Evolutionary conservation across 2,888 invertebrate genomes (phyloP).

Genomic region (Platycheirus albimanus): DNA sequence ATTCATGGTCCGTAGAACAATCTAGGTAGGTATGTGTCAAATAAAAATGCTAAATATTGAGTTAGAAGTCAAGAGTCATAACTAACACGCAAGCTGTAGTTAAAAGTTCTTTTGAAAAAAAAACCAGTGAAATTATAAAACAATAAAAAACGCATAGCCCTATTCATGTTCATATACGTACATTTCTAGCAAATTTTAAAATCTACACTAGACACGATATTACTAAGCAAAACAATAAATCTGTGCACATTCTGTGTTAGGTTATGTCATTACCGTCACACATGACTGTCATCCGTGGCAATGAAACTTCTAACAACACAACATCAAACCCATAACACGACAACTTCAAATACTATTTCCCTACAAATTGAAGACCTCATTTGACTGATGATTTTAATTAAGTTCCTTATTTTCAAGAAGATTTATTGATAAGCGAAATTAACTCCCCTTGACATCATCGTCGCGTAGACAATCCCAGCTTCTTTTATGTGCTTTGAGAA

Average conservation of each 20-base stretch:
- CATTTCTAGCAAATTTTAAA: not conserved
- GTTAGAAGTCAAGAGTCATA: too few relatives aligned
- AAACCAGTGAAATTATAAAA: too few relatives aligned
- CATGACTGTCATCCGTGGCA: slow-evolving; percentile 73
- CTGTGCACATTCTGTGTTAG: slow-evolving; percentile 38
- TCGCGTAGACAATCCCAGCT: not conserved
- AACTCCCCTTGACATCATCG: slow-evolving; percentile 51
- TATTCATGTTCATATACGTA: too few relatives aligned
- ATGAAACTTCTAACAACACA: slow-evolving; percentile 56
- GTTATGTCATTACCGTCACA: slow-evolving; percentile 74
- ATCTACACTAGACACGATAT: not conserved
- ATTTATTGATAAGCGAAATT: slow-evolving; percentile 53
- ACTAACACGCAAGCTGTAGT: too few relatives aligned
- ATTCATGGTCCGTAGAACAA: too few relatives aligned
- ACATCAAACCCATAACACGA: slow-evolving; percentile 33
- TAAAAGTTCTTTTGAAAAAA: too few relatives aligned
- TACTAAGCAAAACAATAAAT: slow-evolving; percentile 29
- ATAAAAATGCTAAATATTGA: too few relatives aligned
- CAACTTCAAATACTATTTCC: slow-evolving; percentile 44
- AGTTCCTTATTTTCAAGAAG: slow-evolving; percentile 57
- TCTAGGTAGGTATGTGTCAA: too few relatives aligned
- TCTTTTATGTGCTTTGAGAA: slow-evolving; percentile 48
- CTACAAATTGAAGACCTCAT: slow-evolving; percentile 42
- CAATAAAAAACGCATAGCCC: not conserved
- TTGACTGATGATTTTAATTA: slow-evolving; percentile 56